Conservation (phyloP, 1,140 invertebrate species). For the Potamilus streckersoni region DNA sequence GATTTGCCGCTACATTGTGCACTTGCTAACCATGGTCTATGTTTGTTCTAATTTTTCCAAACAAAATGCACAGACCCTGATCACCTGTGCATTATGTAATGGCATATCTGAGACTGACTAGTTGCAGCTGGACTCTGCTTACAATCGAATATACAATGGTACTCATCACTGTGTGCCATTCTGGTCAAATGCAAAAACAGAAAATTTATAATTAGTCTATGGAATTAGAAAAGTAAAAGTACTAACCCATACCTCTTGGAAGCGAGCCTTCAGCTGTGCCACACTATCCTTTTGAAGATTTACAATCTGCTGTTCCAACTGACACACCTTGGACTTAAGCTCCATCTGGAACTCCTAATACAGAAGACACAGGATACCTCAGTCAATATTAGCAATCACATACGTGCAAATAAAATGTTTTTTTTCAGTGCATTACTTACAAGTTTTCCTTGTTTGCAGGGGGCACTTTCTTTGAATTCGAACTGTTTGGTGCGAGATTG, state of each 20-base stretch:
- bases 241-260: slow-evolving; percentile 76
- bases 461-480: background rate
- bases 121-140: too few relatives aligned
- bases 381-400: background rate
- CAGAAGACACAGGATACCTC: background rate
- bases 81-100: too few relatives aligned
- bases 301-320: slow-evolving; percentile 91
- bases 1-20: too few relatives aligned
- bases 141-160: too few relatives aligned
- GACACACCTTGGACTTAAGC: slow-evolving; percentile 81
- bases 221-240: background rate
- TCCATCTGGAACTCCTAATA: slow-evolving; percentile 12
- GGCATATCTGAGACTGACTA: too few relatives aligned
- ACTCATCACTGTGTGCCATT: too few relatives aligned
- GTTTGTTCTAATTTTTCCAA: too few relatives aligned
- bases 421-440: background rate
- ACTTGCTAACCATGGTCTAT: too few relatives aligned
- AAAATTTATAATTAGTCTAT: background rate
- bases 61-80: too few relatives aligned
- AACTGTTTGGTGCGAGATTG: background rate
- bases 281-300: slow-evolving; percentile 91
- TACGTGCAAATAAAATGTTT: background rate
- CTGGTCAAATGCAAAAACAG: too few relatives aligned
- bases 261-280: slow-evolving; percentile 84
- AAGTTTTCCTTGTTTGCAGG: background rate